Evolutionary conservation across 1,140 invertebrate genomes (phyloP).

Genomic region (Linepithema humile): DNA sequence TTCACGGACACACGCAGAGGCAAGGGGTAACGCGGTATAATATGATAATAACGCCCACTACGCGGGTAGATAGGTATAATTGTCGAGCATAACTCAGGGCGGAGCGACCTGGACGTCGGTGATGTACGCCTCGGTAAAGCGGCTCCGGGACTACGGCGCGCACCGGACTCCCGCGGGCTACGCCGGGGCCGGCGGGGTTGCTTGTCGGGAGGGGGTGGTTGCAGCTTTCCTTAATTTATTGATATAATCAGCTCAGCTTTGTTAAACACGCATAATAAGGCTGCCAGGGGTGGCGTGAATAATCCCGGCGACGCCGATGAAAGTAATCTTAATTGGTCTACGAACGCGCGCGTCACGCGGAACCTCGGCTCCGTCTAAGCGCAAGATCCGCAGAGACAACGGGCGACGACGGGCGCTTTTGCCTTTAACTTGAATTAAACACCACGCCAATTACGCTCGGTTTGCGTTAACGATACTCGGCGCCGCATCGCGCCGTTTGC

Average conservation of each 20-base stretch:
- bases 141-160: constrained; percentile 69
- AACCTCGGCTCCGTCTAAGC: constrained; percentile 15
- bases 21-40: constrained; percentile 76
- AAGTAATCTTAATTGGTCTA: constrained; percentile 77
- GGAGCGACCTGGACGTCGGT: constrained; percentile 80
- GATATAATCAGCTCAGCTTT: constrained; percentile 83
- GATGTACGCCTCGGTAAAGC: constrained; percentile 82
- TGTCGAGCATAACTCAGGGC: constrained; percentile 83
- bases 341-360: constrained; percentile 53
- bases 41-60: constrained; percentile 82
- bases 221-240: constrained; percentile 80
- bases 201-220: constrained; percentile 15
- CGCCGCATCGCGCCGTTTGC: constrained; percentile 32
- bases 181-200: background rate
- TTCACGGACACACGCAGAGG: constrained; percentile 22
- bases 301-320: constrained; percentile 72
- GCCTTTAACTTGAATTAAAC: constrained; percentile 55
- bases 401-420: constrained; percentile 17
- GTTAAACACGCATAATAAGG: constrained; percentile 81
- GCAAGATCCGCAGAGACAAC: constrained; percentile 44
- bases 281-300: constrained; percentile 64
- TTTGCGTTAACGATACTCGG: constrained; percentile 48
- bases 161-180: constrained; percentile 59
- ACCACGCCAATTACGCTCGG: constrained; percentile 53
- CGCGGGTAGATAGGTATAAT: constrained; percentile 80